These are phyloP conservation scores for Pogonophryne albipinna DNA, from an alignment of 2,797 vertebrate genomes.

Conservation along the genomic window DNA sequence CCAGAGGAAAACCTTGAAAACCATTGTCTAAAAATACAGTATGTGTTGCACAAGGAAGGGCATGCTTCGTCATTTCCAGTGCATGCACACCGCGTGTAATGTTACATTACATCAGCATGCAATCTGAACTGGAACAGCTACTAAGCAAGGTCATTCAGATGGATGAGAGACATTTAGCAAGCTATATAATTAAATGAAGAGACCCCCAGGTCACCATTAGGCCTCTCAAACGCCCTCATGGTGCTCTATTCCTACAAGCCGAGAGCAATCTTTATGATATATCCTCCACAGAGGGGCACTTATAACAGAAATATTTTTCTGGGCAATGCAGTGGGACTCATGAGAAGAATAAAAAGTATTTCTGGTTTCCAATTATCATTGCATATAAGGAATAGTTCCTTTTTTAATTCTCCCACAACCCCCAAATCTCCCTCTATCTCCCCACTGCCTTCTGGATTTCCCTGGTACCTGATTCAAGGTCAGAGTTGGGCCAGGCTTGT, in stretches of 20 bases:
- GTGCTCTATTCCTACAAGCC: slow-evolving; percentile 65
- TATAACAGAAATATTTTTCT: slow-evolving; percentile 59
- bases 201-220: slow-evolving; percentile 64
- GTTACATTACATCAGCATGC: slow-evolving; percentile 59
- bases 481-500: slow-evolving; percentile 23
- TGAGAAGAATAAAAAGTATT: slow-evolving; percentile 43
- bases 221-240: slow-evolving; percentile 55
- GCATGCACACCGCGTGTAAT: slow-evolving; percentile 36
- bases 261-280: slow-evolving; percentile 65
- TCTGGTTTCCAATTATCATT: slow-evolving; percentile 10
- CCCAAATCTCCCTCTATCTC: background rate
- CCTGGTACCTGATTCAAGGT: slow-evolving; percentile 47
- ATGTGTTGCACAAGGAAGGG: slow-evolving; percentile 20
- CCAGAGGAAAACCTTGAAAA: background rate
- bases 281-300: slow-evolving; percentile 57
- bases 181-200: slow-evolving; percentile 74
- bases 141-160: slow-evolving; percentile 71
- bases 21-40: slow-evolving; percentile 1
- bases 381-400: slow-evolving; percentile 4
- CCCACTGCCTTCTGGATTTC: slow-evolving; percentile 17
- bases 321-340: slow-evolving; percentile 29
- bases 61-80: slow-evolving; percentile 5
- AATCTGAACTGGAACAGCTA: slow-evolving; percentile 63
- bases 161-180: slow-evolving; percentile 73
- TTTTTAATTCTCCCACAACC: slow-evolving; percentile 19